Conservation (phyloP, 2,888 invertebrate genomes). For the Alentia gelatinosa region DNA sequence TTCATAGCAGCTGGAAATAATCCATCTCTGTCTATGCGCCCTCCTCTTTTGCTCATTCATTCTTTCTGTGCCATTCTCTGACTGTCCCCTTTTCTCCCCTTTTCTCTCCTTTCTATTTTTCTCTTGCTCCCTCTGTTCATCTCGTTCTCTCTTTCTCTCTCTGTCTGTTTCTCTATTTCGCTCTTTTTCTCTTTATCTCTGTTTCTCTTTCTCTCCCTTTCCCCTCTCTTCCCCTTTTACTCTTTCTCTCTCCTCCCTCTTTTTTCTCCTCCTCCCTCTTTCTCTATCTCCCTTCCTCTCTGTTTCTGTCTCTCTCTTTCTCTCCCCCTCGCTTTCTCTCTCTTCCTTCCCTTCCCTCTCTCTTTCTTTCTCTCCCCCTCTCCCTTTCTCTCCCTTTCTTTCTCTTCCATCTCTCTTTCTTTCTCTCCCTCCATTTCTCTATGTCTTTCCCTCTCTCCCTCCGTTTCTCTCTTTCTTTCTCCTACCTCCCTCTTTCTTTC, state of each 20-base stretch:
- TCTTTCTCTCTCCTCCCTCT: neutral
- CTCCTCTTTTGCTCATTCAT: no score
- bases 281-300: neutral
- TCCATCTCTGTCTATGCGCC: no score
- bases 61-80: neutral
- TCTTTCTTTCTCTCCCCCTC: neutral
- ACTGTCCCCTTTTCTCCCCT: neutral
- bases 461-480: neutral
- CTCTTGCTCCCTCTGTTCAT: no score
- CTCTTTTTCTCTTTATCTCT: no score
- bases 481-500: neutral
- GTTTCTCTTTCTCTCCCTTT: neutral
- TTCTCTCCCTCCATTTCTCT: neutral
- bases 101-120: neutral
- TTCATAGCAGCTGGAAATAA: no score
- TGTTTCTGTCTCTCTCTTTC: neutral
- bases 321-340: neutral
- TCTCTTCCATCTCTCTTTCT: neutral
- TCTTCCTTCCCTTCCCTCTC: neutral
- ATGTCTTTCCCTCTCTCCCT: neutral
- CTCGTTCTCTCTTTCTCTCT: no score
- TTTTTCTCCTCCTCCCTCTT: neutral
- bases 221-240: neutral
- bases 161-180: no score
- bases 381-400: neutral